Evolutionary conservation across 2,888 invertebrate species (phyloP).

Genomic region (Acanthococcus lagerstroemiae): DNA sequence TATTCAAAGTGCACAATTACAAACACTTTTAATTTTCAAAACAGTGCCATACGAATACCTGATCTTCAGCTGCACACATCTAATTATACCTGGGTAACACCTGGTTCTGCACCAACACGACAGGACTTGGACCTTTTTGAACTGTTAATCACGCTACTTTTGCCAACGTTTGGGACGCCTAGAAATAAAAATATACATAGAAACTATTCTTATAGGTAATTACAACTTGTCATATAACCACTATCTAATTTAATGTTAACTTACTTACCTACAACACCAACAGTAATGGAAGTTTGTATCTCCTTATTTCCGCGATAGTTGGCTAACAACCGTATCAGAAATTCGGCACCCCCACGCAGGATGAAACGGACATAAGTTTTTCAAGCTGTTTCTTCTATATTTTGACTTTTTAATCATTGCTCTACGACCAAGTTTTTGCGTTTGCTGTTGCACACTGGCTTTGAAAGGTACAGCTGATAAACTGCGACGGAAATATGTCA

Average conservation of each 20-base stretch:
- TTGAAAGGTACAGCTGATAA: constrained; percentile 78
- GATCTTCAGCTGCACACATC: constrained; percentile 74
- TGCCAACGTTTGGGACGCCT: constrained; percentile 93
- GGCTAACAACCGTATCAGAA: constrained; percentile 78
- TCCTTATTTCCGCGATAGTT: constrained; percentile 92
- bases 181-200: constrained; percentile 23
- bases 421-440: constrained; percentile 65
- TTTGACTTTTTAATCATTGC: constrained; percentile 45
- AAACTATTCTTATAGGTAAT: not conserved
- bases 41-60: constrained; percentile 48
- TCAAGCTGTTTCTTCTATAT: constrained; percentile 33
- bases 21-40: no score
- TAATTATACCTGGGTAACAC: constrained; percentile 72
- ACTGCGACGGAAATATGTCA: constrained; percentile 71
- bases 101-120: constrained; percentile 88
- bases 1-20: no score
- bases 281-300: constrained; percentile 81
- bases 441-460: constrained; percentile 68
- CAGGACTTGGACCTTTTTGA: constrained; percentile 87
- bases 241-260: not conserved
- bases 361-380: constrained; percentile 36
- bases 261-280: constrained; percentile 78
- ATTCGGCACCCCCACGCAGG: constrained; percentile 88
- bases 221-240: not conserved
- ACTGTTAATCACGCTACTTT: constrained; percentile 98